Percentiles rank a stretch among this genome's conserved stretches.
Evolutionary conservation across 2,888 invertebrate genomes (phyloP).

Genomic region (Alloscopus bannaensis): DNA sequence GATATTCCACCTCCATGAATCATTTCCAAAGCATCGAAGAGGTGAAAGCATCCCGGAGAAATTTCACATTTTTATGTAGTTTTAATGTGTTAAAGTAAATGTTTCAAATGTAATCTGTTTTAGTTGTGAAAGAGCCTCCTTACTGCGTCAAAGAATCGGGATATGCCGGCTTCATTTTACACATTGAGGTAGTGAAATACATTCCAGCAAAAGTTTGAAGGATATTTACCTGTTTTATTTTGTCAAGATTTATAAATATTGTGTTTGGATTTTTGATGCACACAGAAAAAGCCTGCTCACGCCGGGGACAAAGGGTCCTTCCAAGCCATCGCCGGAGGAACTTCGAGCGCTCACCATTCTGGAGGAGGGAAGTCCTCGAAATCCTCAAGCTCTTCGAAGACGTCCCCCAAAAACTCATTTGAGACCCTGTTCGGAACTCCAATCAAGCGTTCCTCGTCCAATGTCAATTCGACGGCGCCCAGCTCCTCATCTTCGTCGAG

Average conservation of each 20-base stretch:
- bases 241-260: background rate
- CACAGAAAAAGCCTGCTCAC: slow-evolving; percentile 63
- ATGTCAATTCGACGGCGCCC: slow-evolving; percentile 40
- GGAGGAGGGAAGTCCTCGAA: slow-evolving; percentile 69
- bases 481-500: slow-evolving; percentile 30
- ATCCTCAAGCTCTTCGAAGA: slow-evolving; percentile 65
- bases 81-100: background rate
- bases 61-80: background rate
- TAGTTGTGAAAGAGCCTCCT: slow-evolving; percentile 93
- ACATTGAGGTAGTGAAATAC: slow-evolving; percentile 92
- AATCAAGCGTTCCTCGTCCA: slow-evolving; percentile 78
- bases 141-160: slow-evolving; percentile 94
- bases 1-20: slow-evolving; percentile 93
- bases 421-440: slow-evolving; percentile 89
- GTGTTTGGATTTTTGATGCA: slow-evolving; percentile 57
- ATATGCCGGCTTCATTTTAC: slow-evolving; percentile 94
- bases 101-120: slow-evolving; percentile 75
- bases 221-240: background rate
- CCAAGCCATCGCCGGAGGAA: slow-evolving; percentile 57
- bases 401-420: slow-evolving; percentile 80
- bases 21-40: slow-evolving; percentile 93
- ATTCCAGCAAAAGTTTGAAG: too few species aligned
- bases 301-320: slow-evolving; percentile 52
- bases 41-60: slow-evolving; percentile 78
- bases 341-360: slow-evolving; percentile 55